These are phyloP conservation scores for Sphaeridia pumilis DNA, from an alignment of 2,888 invertebrate genomes.

Conservation along the genomic window DNA sequence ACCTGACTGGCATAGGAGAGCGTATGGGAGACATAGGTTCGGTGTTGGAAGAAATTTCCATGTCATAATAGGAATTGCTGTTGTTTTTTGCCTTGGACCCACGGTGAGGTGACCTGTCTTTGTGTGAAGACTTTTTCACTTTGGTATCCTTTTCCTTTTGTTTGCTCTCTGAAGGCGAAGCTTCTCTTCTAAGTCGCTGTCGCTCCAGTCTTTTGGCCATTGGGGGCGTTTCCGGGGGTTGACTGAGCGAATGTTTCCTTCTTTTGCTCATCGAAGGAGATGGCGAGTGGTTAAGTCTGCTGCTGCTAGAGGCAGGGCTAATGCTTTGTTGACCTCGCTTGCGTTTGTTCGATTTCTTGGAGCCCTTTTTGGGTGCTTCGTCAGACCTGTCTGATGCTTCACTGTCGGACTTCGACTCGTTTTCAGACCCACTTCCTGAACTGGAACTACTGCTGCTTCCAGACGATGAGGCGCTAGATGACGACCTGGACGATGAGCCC, in stretches of 20 bases:
- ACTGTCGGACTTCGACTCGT: slow-evolving; percentile 3
- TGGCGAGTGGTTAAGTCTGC: slow-evolving; percentile 4
- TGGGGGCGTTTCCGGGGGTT: slow-evolving; percentile 18
- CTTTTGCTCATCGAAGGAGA: slow-evolving; percentile 9
- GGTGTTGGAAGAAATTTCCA: slow-evolving; percentile 12
- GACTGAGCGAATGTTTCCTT: slow-evolving; percentile 13
- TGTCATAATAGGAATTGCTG: background rate
- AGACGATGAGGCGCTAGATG: slow-evolving; percentile 8
- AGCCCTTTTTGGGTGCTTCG: background rate
- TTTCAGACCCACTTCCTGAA: slow-evolving; percentile 12
- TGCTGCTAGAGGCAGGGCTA: slow-evolving; percentile 3
- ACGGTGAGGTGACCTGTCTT: slow-evolving; percentile 8
- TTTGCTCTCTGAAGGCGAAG: slow-evolving; percentile 5
- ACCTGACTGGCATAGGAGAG: slow-evolving; percentile 4
- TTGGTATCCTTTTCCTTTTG: slow-evolving; percentile 23
- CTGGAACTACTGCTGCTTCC: slow-evolving; percentile 9
- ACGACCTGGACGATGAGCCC: slow-evolving; percentile 10
- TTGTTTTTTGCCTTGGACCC: background rate
- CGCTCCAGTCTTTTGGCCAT: slow-evolving; percentile 14
- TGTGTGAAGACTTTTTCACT: slow-evolving; percentile 11
- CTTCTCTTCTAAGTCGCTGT: slow-evolving; percentile 17
- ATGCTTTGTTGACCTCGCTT: slow-evolving; percentile 5
- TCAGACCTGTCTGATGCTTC: slow-evolving; percentile 2
- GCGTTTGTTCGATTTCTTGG: background rate
- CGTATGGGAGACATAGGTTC: slow-evolving; percentile 7